These are phyloP conservation scores for Coelopa frigida DNA, from an alignment of 1,140 invertebrate genomes.

Conservation along the genomic window DNA sequence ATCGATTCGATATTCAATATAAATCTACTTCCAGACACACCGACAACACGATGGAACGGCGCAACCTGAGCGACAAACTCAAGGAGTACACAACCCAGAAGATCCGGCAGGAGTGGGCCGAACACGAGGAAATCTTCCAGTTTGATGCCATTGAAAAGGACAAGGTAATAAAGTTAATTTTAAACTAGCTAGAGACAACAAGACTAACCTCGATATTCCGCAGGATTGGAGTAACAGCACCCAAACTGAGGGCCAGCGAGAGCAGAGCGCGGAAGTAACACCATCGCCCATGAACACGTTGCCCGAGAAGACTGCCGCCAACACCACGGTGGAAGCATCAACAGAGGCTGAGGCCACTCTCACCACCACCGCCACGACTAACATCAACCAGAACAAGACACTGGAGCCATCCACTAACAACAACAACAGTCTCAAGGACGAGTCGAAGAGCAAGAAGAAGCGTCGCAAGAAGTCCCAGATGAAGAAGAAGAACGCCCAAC, in stretches of 20 bases:
- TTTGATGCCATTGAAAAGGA: constrained; percentile 25
- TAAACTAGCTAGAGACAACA: neutral
- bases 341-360: constrained; percentile 8
- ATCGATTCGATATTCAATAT: neutral
- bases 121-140: constrained; percentile 40
- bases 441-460: constrained; percentile 59
- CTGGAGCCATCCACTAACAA: constrained; percentile 23
- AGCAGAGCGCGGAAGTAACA: too few species aligned
- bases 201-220: neutral
- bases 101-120: constrained; percentile 42
- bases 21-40: constrained; percentile 28
- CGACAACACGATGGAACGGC: constrained; percentile 35
- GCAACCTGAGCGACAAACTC: constrained; percentile 29
- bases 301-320: constrained; percentile 10
- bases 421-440: constrained; percentile 32
- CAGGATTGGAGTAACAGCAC: constrained; percentile 14
- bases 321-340: constrained; percentile 1
- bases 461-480: constrained; percentile 69
- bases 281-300: too few species aligned
- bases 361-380: constrained; percentile 4
- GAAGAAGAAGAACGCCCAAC: constrained; percentile 67
- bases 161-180: constrained; percentile 11
- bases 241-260: constrained; percentile 11
- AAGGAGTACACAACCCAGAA: constrained; percentile 43
- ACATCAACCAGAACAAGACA: constrained; percentile 6